These are phyloP conservation scores for Indicator maculatus DNA, from an alignment of 2,113 vertebrate species.

Conservation along the genomic window DNA sequence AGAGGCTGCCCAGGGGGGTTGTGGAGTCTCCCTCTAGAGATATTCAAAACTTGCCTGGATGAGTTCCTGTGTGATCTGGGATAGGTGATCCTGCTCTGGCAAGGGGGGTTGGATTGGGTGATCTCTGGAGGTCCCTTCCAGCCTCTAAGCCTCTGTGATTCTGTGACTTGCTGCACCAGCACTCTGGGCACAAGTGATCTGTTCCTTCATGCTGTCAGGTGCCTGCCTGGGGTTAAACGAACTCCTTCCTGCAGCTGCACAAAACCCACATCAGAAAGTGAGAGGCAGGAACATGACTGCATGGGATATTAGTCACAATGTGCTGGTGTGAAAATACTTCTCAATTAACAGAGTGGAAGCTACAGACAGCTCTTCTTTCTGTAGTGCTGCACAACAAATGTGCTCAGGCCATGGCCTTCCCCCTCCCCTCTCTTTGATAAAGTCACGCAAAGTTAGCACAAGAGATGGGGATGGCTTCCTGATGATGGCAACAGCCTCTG, in stretches of 20 bases:
- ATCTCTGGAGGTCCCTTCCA: no score
- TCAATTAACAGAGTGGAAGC: conserved; percentile 9
- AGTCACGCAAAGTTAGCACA: conserved; percentile 22
- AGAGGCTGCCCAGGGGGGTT: no score
- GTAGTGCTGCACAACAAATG: conserved; percentile 31
- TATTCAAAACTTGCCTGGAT: no score
- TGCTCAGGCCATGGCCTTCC: not conserved
- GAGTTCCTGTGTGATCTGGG: no score
- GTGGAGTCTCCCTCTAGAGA: no score
- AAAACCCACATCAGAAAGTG: not conserved
- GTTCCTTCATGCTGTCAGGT: not conserved
- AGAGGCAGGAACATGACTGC: not conserved
- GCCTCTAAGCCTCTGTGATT: no score
- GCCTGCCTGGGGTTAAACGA: not conserved
- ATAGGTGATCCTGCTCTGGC: no score
- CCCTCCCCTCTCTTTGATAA: not conserved
- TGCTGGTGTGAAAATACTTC: conserved; percentile 50
- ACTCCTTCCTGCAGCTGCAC: conserved; percentile 39
- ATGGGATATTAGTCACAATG: not conserved
- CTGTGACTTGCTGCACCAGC: not conserved
- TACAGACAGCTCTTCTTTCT: conserved; percentile 39
- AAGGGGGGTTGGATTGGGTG: no score
- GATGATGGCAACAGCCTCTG: conserved; percentile 21
- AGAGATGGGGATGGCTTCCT: not conserved
- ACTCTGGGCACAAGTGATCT: not conserved